phyloP scores from a whole-genome alignment of 2,113 vertebrate species.

The Rallus limicola region DNA sequence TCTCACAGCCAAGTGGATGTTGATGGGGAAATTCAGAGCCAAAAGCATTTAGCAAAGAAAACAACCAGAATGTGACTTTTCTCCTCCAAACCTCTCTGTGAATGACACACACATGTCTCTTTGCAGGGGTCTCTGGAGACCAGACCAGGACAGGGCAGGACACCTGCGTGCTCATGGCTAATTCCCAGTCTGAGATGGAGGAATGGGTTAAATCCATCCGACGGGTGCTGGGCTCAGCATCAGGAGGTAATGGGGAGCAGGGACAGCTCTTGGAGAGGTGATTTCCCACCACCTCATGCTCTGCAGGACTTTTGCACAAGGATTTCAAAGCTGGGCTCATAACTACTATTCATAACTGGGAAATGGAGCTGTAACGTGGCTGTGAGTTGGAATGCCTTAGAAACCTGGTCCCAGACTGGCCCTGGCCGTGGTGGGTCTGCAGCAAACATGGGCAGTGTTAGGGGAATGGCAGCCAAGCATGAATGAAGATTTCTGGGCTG shows the following conservation, averaged over 20 bases:
- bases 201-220: slow-evolving; percentile 92
- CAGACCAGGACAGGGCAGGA: slow-evolving; percentile 79
- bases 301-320: neutral
- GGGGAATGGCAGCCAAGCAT: neutral
- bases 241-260: slow-evolving; percentile 83
- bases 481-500: neutral
- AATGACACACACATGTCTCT: neutral
- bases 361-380: accelerated
- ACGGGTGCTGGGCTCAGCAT: slow-evolving; percentile 77
- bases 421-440: accelerated
- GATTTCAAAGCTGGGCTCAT: neutral
- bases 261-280: neutral
- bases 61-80: neutral
- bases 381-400: accelerated
- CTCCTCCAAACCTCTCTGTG: neutral
- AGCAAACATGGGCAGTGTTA: accelerated
- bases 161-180: slow-evolving; percentile 88
- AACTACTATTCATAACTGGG: neutral
- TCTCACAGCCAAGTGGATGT: neutral
- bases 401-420: accelerated
- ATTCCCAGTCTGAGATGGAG: slow-evolving; percentile 91
- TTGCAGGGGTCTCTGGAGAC: slow-evolving; percentile 78
- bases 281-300: neutral
- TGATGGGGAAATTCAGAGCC: accelerated
- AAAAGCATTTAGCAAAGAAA: neutral